These are phyloP conservation scores for Punctoribates punctum DNA, from an alignment of 2,888 invertebrate species.

Conservation along the genomic window DNA sequence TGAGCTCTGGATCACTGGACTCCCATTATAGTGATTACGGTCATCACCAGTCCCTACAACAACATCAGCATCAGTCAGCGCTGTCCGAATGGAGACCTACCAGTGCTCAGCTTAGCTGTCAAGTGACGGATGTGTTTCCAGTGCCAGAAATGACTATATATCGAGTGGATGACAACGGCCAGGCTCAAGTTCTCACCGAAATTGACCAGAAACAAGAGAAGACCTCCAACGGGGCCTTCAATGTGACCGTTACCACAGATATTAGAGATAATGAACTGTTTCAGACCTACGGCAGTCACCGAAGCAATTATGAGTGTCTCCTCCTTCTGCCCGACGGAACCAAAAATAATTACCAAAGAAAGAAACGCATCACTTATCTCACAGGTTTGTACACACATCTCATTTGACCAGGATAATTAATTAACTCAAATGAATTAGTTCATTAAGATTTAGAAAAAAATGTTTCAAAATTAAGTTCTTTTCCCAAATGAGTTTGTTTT, in stretches of 20 bases:
- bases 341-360: constrained; percentile 25
- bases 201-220: neutral
- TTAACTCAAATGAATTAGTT: too few species aligned
- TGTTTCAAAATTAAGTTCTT: too few species aligned
- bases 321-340: constrained; percentile 23
- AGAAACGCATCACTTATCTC: constrained; percentile 34
- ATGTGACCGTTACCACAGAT: constrained; percentile 32
- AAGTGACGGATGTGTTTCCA: constrained; percentile 49
- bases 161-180: constrained; percentile 35
- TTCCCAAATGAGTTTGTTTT: too few species aligned
- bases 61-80: neutral
- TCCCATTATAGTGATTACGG: constrained; percentile 12
- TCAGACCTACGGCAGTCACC: constrained; percentile 10
- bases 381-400: constrained; percentile 15
- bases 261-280: constrained; percentile 20
- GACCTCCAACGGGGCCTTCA: constrained; percentile 10
- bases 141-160: constrained; percentile 48
- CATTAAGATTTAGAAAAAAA: too few species aligned
- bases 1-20: neutral
- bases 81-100: constrained; percentile 40
- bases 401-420: too few species aligned
- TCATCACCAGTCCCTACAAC: constrained; percentile 7
- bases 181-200: constrained; percentile 24
- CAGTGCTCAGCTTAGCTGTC: constrained; percentile 46
- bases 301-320: constrained; percentile 31